Conservation (phyloP, 2,888 invertebrate genomes). For the Terebella lapidaria region DNA sequence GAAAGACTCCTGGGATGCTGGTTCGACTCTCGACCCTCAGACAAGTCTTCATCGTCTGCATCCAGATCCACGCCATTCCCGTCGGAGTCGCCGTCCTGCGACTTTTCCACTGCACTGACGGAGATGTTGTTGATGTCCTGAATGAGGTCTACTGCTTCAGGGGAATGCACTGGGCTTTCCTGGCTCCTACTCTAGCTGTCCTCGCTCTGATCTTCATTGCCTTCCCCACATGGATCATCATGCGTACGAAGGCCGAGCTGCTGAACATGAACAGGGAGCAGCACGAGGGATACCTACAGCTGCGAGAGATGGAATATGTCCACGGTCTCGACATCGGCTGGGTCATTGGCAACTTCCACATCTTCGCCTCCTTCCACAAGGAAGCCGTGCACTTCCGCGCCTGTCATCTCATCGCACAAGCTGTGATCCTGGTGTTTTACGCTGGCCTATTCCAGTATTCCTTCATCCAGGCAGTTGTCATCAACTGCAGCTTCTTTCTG, state of each 20-base stretch:
- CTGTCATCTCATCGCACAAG: conserved; percentile 30
- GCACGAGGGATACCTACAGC: conserved; percentile 41
- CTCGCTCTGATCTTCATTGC: conserved; percentile 30
- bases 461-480: conserved; percentile 29
- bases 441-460: conserved; percentile 32
- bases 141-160: conserved; percentile 33
- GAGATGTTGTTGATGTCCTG: conserved; percentile 31
- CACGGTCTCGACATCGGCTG: conserved; percentile 43
- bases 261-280: conserved; percentile 31
- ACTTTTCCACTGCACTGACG: conserved; percentile 37
- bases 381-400: conserved; percentile 36
- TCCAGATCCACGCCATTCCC: conserved; percentile 38
- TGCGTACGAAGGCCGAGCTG: conserved; percentile 21
- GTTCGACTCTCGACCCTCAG: conserved; percentile 37
- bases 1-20: conserved; percentile 31
- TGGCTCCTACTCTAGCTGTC: conserved; percentile 28
- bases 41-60: conserved; percentile 28
- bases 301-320: conserved; percentile 46
- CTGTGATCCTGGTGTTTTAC: conserved; percentile 31
- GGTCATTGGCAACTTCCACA: conserved; percentile 35
- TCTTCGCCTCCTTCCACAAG: conserved; percentile 42
- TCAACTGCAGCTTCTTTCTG: conserved; percentile 26
- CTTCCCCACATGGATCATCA: conserved; percentile 37
- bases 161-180: conserved; percentile 35
- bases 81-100: conserved; percentile 33